Percentiles rank a stretch among this genome's conserved stretches.
These are phyloP conservation scores for Druon quercuslanigerum DNA, from an alignment of 1,140 invertebrate genomes.

Conservation along the genomic window DNA sequence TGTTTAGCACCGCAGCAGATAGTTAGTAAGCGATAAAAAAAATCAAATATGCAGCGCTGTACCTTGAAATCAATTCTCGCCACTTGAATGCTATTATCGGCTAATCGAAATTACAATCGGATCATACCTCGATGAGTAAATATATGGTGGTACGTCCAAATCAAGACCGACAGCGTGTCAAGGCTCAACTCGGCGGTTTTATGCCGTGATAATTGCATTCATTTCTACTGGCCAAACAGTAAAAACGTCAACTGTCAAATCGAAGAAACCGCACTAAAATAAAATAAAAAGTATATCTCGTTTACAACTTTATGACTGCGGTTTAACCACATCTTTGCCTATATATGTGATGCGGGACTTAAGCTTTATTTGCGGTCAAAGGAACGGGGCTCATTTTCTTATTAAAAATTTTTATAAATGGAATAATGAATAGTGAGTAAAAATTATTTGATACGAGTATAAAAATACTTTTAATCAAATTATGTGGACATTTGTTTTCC, in stretches of 20 bases:
- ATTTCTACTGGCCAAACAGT: constrained; percentile 20
- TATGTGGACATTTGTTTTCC: no score
- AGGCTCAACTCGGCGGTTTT: constrained; percentile 37
- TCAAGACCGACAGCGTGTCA: constrained; percentile 44
- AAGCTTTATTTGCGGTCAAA: constrained; percentile 14
- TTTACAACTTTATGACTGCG: constrained; percentile 37
- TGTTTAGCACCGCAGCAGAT: no score
- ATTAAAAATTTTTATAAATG: no score
- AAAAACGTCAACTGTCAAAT: constrained; percentile 39
- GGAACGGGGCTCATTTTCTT: no score
- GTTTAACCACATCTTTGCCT: constrained; percentile 38
- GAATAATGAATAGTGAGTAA: no score
- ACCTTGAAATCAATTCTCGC: neutral
- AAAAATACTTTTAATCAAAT: no score
- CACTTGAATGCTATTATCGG: constrained; percentile 27
- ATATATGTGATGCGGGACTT: constrained; percentile 32
- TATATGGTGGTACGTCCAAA: constrained; percentile 42
- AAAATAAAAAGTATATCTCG: constrained; percentile 15
- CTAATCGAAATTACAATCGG: constrained; percentile 40
- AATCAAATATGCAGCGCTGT: no score
- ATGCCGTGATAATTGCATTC: neutral
- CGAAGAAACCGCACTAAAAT: neutral
- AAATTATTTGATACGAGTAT: no score
- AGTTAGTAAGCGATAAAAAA: no score
- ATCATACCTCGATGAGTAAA: neutral